Percentiles rank a stretch among this genome's conserved stretches.
These are phyloP conservation scores for Muscicapa comitata DNA, from an alignment of 2,797 vertebrate genomes.

Conservation along the genomic window DNA sequence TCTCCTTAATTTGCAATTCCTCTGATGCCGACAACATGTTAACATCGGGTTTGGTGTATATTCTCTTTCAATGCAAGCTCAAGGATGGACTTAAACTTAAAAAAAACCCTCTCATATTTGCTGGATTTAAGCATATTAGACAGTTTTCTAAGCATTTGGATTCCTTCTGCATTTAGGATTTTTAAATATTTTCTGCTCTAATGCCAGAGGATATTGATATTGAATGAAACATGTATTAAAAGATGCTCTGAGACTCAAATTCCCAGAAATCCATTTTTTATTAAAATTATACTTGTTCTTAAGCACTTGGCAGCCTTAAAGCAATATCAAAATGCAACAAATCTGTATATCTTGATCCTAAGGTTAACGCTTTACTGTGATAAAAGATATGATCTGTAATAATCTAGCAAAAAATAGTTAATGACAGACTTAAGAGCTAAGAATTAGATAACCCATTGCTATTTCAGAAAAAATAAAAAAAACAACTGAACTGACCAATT, in stretches of 20 bases:
- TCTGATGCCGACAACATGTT: not conserved
- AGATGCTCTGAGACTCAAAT: conserved; percentile 58
- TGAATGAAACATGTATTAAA: conserved; percentile 37
- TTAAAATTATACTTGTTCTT: conserved; percentile 70
- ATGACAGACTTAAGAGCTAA: conserved; percentile 74
- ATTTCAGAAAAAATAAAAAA: conserved; percentile 68
- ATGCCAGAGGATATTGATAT: conserved; percentile 41
- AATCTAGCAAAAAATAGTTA: conserved; percentile 76
- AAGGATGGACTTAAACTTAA: conserved; percentile 37
- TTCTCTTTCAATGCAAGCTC: not conserved
- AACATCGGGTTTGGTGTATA: not conserved
- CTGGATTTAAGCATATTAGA: conserved; percentile 52
- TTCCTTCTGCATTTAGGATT: conserved; percentile 52
- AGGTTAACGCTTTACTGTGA: conserved; percentile 67
- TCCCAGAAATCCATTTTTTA: conserved; percentile 69
- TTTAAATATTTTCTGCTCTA: conserved; percentile 48
- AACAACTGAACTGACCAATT: conserved; percentile 77
- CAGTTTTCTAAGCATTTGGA: conserved; percentile 41
- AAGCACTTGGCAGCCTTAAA: conserved; percentile 67
- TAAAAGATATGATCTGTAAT: conserved; percentile 72
- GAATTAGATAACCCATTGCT: conserved; percentile 73
- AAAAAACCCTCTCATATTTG: not conserved
- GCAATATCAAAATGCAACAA: conserved; percentile 20
- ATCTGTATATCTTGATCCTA: conserved; percentile 59
- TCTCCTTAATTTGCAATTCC: conserved; percentile 51